Evolutionary conservation across 2,888 invertebrate genomes (phyloP).

Genomic region (Erebia epiphron): DNA sequence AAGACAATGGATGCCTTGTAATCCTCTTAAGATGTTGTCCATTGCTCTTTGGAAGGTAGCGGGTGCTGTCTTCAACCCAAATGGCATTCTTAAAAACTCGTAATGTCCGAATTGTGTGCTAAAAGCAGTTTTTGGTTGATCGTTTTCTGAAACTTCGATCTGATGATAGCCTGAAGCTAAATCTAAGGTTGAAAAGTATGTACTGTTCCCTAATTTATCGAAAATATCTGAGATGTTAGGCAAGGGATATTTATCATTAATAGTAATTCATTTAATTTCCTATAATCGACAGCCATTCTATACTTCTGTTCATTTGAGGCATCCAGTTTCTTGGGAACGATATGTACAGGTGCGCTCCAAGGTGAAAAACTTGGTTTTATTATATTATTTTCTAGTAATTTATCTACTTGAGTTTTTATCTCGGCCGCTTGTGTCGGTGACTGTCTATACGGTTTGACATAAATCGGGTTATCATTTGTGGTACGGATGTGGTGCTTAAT

Average conservation of each 20-base stretch:
- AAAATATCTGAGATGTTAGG: slow-evolving; percentile 28
- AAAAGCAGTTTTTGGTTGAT: no score
- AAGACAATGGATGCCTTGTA: no score
- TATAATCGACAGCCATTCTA: slow-evolving; percentile 44
- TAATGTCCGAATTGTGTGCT: no score
- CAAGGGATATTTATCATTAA: slow-evolving; percentile 42
- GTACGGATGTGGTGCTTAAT: slow-evolving; percentile 48
- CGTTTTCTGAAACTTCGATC: no score
- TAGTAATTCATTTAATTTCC: slow-evolving; percentile 43
- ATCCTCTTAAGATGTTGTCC: no score
- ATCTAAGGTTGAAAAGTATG: slow-evolving; percentile 44
- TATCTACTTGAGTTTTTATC: slow-evolving; percentile 39
- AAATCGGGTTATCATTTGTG: slow-evolving; percentile 41
- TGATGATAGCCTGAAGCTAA: background rate
- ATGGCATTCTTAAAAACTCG: no score
- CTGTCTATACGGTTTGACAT: slow-evolving; percentile 35
- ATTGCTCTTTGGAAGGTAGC: no score
- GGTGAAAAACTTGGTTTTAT: slow-evolving; percentile 38
- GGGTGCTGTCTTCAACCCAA: no score
- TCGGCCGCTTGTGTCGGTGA: slow-evolving; percentile 31
- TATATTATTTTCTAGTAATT: slow-evolving; percentile 39
- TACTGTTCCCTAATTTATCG: slow-evolving; percentile 42
- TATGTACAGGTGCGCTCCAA: slow-evolving; percentile 44
- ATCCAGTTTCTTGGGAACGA: slow-evolving; percentile 44
- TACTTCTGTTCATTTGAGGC: slow-evolving; percentile 40